Evolutionary conservation across 2,888 invertebrate genomes (phyloP), one percentile per base, ranked within the genome.

Genomic region (Pelosia muscerda): DNA sequence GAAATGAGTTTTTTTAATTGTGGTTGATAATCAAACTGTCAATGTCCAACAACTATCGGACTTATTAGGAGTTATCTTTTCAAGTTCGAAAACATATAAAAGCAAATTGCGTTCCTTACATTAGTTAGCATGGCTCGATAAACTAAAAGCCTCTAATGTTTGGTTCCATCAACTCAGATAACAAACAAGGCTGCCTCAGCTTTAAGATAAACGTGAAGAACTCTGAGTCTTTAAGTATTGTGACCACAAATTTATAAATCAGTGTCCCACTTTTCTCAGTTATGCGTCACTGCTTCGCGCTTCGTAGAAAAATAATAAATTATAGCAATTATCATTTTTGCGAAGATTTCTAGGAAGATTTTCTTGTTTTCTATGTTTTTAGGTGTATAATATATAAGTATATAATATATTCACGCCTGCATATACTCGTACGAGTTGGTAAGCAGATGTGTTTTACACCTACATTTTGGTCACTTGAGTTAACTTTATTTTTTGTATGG

Each of bases 191-290:
- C 82, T 84, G 82, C 72, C 76, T 77, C 76, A 77, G 81, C 84
- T 85, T 88, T 87, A 79, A 89, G 88, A 90, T 90, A 88, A 88
- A 85, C 78, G 81, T 82, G 88, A 85, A 90, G 77, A 87, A 87
- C 79, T 81, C 77, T 66, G 76, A 81, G 75, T 81, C 81, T 76
- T 73, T 66, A 66, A 58, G 72, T 83, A 76, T 66, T 66, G 83
- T 85, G 78, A 78, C 87, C 84, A 81, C 71, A 68, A 58, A 42
- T 49, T 59, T 56, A 56, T 66, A 70, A 66, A 69, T 66, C 66
- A 66, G 10, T 66, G 56, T 62, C 63, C 34, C 42, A 66, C 54
- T 53, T 31, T 53, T 56, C 34, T 55, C 23, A 31, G 34, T 13
- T 22, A 66, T 63, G 49, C 66, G 62, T 67, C 62, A 67, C 22